These are phyloP conservation scores for Laspeyria flexula DNA, from an alignment of 2,888 invertebrate species.

Conservation along the genomic window DNA sequence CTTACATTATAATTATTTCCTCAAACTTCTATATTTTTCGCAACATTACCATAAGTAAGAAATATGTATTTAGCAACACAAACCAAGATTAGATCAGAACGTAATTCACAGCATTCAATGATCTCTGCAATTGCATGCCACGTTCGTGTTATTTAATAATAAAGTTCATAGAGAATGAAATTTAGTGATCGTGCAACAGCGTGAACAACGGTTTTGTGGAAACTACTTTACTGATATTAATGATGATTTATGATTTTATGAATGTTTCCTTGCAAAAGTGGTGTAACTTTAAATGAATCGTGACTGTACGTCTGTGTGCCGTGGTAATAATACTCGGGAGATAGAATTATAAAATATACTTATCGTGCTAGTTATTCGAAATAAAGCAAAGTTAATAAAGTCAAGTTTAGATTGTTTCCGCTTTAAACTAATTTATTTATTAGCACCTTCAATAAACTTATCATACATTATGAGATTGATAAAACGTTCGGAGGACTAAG, in stretches of 20 bases:
- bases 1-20: slow-evolving; percentile 20
- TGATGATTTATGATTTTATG: slow-evolving; percentile 26
- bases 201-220: slow-evolving; percentile 23
- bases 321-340: too few species aligned
- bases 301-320: too few species aligned
- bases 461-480: too few species aligned
- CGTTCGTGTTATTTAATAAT: slow-evolving; percentile 23
- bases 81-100: slow-evolving; percentile 31
- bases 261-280: neutral
- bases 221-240: slow-evolving; percentile 13
- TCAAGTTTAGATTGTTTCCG: too few species aligned
- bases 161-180: slow-evolving; percentile 34
- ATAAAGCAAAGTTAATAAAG: too few species aligned
- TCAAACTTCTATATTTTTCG: slow-evolving; percentile 18
- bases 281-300: neutral
- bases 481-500: too few species aligned
- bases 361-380: too few species aligned
- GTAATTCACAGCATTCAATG: slow-evolving; percentile 36
- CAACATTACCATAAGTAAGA: slow-evolving; percentile 17
- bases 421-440: too few species aligned
- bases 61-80: slow-evolving; percentile 30
- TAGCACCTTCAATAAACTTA: neutral
- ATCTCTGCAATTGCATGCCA: slow-evolving; percentile 19
- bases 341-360: too few species aligned
- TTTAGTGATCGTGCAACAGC: slow-evolving; percentile 19